Evolutionary conservation across 2,797 vertebrate species (phyloP), one percentile per base, ranked within the genome.

Genomic region (Anas capensis): DNA sequence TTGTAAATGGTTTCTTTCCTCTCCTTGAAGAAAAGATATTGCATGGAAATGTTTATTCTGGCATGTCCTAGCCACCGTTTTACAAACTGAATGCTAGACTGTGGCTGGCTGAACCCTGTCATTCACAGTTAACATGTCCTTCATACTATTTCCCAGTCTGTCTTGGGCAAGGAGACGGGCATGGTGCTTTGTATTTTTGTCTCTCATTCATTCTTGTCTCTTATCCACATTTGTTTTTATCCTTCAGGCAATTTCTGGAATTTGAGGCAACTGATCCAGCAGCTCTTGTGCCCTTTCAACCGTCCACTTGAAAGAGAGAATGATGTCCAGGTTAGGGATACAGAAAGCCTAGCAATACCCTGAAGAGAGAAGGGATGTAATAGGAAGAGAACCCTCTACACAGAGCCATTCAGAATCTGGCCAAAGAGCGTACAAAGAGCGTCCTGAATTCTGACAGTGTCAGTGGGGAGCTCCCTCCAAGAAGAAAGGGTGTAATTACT

Each of bases 231-330:
- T 84, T 93, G 8, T 94, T 92, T 62, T 89, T 56, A 90, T 95
- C 42, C 56, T 85, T 69, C 54, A 92, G 86, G 90, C 61, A 93
- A 40, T 72, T 95, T 92, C 91, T 91, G 92, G 93, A 83, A 64
- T 31, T 31, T 96, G 92, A 95, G 96, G 48, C 78, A 96, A 82
- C 62, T 97, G 94, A 94, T 97, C 60, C 92, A 86, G 77, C 96
- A 90, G 73, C n/a, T 97, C 36, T 81, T 97, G 53, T 96, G 96
- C 57, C 85, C 81, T 33, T 92, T 87, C 90, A 91, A 36, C 23
- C 54, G 2, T 38, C 81, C 90, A 6, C 80, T 36, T 23, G 92
- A 93, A 71, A 60, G 31, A 70, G 88, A 97, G 64, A 57, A 44
- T 34, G 42, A 64, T 4, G 2, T 40, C 49, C 96, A 97, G 97